Percentiles rank a stretch among this genome's conserved stretches.
Evolutionary conservation across 2,797 vertebrate genomes (phyloP).

Genomic region (Mormyrops boulengeri): DNA sequence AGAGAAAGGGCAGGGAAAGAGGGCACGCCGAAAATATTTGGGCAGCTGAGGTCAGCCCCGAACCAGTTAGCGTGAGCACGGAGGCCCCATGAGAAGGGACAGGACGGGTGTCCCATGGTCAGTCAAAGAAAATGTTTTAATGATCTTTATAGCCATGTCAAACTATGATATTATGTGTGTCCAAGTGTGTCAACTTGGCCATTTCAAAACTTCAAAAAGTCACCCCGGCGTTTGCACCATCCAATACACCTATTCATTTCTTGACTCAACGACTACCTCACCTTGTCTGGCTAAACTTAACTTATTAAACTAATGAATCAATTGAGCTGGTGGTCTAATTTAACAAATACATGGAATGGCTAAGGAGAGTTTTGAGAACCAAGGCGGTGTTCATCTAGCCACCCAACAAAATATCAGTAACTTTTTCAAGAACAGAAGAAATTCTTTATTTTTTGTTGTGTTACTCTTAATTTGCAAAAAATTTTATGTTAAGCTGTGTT

Average conservation of each 20-base stretch:
- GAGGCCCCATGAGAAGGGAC: conserved; percentile 16
- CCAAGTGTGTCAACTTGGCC: not conserved
- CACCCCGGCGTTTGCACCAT: not conserved
- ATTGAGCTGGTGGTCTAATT: not conserved
- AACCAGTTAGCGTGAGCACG: conserved; percentile 17
- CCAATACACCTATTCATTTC: not conserved
- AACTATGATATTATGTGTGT: not conserved
- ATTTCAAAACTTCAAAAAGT: not conserved
- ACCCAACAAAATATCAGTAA: not conserved
- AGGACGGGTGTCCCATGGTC: not conserved
- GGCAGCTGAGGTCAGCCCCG: conserved; percentile 17
- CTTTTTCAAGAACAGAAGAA: not conserved
- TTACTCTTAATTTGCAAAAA: not conserved
- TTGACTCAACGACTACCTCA: not conserved
- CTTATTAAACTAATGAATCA: not conserved
- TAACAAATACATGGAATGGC: not conserved
- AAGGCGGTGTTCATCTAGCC: not conserved
- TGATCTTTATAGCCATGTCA: not conserved
- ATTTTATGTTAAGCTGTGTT: not conserved
- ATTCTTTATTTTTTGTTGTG: not conserved
- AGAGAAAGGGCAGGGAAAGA: conserved; percentile 26
- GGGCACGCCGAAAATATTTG: conserved; percentile 27
- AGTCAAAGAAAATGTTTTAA: not conserved
- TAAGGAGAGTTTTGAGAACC: not conserved
- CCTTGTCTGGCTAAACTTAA: not conserved